A percentile compares a stretch with the other conserved stretches of the same genome.
Conservation (phyloP, 1,140 invertebrate genomes). For the Megalonaias nervosa region DNA sequence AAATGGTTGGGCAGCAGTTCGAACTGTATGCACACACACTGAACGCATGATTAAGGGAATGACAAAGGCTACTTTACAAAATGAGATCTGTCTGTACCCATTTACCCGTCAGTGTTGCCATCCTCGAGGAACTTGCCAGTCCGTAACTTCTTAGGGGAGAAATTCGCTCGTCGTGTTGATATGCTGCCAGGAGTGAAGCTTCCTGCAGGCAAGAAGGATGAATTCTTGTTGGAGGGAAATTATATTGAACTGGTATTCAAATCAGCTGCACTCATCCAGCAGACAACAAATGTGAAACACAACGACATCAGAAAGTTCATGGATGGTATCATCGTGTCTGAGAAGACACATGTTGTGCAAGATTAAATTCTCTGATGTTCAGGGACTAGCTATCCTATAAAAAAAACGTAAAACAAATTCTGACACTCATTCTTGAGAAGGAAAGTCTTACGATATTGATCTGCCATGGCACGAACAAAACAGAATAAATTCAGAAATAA, state of each 20-base stretch:
- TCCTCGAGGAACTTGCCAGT: constrained; percentile 82
- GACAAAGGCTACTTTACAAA: constrained; percentile 97
- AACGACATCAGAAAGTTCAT: constrained; percentile 99
- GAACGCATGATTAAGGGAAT: constrained; percentile 98
- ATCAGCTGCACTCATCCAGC: constrained; percentile 99
- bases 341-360: constrained; percentile 79
- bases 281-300: constrained; percentile 98
- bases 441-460: too few species aligned
- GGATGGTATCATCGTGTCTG: constrained; percentile 99
- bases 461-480: too few species aligned
- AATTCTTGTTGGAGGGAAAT: constrained; percentile 97
- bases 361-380: constrained; percentile 3
- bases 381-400: too few species aligned
- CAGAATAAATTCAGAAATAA: too few species aligned
- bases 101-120: constrained; percentile 99
- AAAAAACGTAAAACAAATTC: constrained; percentile 73
- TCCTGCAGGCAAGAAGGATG: constrained; percentile 95
- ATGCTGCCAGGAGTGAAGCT: constrained; percentile 98
- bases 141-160: constrained; percentile 99
- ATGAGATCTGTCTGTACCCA: constrained; percentile 99
- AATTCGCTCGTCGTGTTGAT: constrained; percentile 93
- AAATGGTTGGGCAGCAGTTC: constrained; percentile 99
- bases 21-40: constrained; percentile 98
- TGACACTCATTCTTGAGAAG: too few species aligned
- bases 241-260: constrained; percentile 97